Conservation (phyloP, 2,888 invertebrate genomes). For the Rhamphomyia laevipes region DNA sequence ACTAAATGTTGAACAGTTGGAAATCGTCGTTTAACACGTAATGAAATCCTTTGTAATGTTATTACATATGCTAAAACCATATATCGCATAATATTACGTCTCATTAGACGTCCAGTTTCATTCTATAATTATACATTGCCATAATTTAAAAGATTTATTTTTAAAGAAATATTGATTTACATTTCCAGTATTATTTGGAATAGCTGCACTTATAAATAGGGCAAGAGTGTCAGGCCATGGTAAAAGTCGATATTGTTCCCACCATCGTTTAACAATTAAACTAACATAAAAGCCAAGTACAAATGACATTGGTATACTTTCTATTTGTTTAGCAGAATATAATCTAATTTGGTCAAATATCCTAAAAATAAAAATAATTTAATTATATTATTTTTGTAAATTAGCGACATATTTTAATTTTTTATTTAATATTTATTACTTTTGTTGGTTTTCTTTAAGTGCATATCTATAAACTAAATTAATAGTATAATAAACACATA, state of each 20-base stretch:
- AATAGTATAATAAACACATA: constrained; percentile 73
- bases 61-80: constrained; percentile 82
- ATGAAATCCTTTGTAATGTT: constrained; percentile 74
- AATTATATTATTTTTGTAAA: background rate
- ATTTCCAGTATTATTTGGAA: constrained; percentile 67
- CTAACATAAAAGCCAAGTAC: constrained; percentile 92
- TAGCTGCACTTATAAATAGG: constrained; percentile 81
- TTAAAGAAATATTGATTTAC: constrained; percentile 11
- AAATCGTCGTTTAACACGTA: constrained; percentile 77
- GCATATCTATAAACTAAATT: constrained; percentile 79
- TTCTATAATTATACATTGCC: constrained; percentile 47
- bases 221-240: constrained; percentile 92
- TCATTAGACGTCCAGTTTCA: constrained; percentile 77
- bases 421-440: constrained; percentile 40
- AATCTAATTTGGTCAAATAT: constrained; percentile 74
- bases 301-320: constrained; percentile 89
- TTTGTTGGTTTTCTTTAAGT: constrained; percentile 65
- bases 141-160: background rate
- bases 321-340: constrained; percentile 79
- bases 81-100: constrained; percentile 80
- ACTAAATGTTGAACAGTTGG: constrained; percentile 84
- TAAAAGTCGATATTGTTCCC: constrained; percentile 85
- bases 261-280: constrained; percentile 86
- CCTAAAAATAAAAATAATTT: constrained; percentile 43
- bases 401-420: background rate